Evolutionary conservation across 2,113 vertebrate species (phyloP), one percentile per base, ranked within the genome.

Genomic region (Dermatemys mawii): DNA sequence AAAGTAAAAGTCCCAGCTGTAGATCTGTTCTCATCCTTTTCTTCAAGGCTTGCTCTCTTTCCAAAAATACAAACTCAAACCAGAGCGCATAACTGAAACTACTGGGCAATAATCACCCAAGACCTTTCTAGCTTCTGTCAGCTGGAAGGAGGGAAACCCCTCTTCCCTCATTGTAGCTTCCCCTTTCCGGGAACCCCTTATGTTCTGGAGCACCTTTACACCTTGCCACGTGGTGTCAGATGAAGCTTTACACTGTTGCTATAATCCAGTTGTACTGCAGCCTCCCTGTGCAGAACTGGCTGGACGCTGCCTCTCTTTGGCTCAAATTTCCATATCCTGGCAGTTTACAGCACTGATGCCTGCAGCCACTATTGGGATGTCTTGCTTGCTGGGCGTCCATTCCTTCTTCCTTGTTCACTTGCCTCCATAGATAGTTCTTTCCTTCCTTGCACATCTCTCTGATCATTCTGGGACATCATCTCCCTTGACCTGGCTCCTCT

Each of bases 1-100:
- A 32, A 7, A 5, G 60, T 51, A 2, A n/a, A 6, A 55, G 48
- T n/a, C 27, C 35, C 0, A 1, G 67, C n/a, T 26, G 38, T 10
- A 22, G 22, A 12, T 11, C 21, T 75, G 5, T 75, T 75, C 3
- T 1, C 38, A 26, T 38, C 38, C 38, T 10, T 38, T 44, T 44
- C 22, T 22, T 44, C 41, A 13, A 38, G 70, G 22, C 70, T 75
- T 75, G 38, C 38, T 24, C 24, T 24, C 3, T 75, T 75, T 75
- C 70, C 70, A 38, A 75, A 44, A 26, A 22, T 19, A n/a, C 60
- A 63, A 63, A 17, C 22, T 63, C 13, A 1, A 73, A 73, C 38
- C 21, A 41, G 22, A 21, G 6, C 22, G 41, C n/a, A 73, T 22
- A 70, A 38, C 35, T 70, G n/a, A 38, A 5, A 38, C n/a, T 29